These are phyloP conservation scores for Pelosia muscerda DNA, from an alignment of 2,888 invertebrate species.

Conservation along the genomic window DNA sequence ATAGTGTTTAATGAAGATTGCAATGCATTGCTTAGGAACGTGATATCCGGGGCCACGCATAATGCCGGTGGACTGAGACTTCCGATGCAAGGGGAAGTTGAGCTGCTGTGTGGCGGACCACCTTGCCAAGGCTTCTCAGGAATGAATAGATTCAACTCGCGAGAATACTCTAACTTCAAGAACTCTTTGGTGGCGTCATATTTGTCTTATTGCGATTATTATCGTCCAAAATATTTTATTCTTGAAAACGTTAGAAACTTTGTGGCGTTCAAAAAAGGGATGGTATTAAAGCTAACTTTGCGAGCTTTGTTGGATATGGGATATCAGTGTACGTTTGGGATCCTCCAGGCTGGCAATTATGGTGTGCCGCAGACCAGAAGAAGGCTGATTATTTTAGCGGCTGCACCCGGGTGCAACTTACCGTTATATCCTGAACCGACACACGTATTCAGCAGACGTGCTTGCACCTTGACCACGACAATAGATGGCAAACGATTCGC, in stretches of 20 bases:
- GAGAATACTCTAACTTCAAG: slow-evolving; percentile 94
- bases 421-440: slow-evolving; percentile 93
- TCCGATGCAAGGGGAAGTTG: slow-evolving; percentile 93
- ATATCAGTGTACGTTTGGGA: slow-evolving; percentile 94
- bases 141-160: slow-evolving; percentile 95
- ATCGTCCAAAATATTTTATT: slow-evolving; percentile 93
- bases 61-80: slow-evolving; percentile 85
- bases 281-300: slow-evolving; percentile 93
- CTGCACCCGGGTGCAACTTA: slow-evolving; percentile 91
- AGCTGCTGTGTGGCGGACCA: slow-evolving; percentile 94
- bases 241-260: slow-evolving; percentile 96
- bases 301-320: slow-evolving; percentile 93
- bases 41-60: slow-evolving; percentile 88
- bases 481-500: slow-evolving; percentile 81
- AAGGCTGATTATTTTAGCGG: slow-evolving; percentile 92
- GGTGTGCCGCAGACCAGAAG: slow-evolving; percentile 94
- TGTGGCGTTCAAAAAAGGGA: slow-evolving; percentile 92
- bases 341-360: slow-evolving; percentile 95
- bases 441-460: slow-evolving; percentile 91
- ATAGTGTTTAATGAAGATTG: slow-evolving; percentile 94
- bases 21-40: slow-evolving; percentile 89
- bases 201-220: slow-evolving; percentile 94
- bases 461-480: slow-evolving; percentile 85
- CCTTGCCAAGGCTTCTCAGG: slow-evolving; percentile 97
- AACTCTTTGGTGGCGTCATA: slow-evolving; percentile 94